Evolutionary conservation across 53 echinoderm and acorn worm species (phyloP).

Genomic region (Patiria pectinifera): DNA sequence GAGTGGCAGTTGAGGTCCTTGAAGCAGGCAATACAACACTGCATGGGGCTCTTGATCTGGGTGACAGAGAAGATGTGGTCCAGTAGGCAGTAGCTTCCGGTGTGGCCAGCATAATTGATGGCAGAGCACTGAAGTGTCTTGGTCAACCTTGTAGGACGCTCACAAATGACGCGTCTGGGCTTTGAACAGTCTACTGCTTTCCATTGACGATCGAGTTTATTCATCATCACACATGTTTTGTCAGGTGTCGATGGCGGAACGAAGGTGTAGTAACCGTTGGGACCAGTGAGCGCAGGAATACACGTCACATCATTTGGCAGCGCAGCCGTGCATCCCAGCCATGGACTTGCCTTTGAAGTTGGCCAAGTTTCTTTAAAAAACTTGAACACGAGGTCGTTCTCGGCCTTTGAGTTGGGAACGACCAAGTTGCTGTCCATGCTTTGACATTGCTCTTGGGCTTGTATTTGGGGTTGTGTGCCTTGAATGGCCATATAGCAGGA

Average conservation of each 20-base stretch:
- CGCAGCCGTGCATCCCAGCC: constrained; percentile 11
- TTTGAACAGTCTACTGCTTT: background rate
- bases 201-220: background rate
- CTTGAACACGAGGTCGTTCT: background rate
- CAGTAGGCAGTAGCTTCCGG: constrained; percentile 37
- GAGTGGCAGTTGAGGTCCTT: too few relatives aligned
- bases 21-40: too few relatives aligned
- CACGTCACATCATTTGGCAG: background rate
- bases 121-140: constrained; percentile 13
- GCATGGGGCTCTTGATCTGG: too few relatives aligned
- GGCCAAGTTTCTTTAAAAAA: constrained; percentile 12
- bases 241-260: background rate
- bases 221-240: background rate
- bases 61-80: background rate
- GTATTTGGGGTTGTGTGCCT: background rate
- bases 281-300: background rate
- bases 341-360: background rate
- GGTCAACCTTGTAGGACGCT: background rate
- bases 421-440: constrained; percentile 28
- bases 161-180: background rate
- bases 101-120: background rate
- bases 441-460: constrained; percentile 11
- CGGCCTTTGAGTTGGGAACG: background rate
- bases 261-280: background rate
- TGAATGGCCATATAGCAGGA: constrained; percentile 31